Evolutionary conservation across 1,140 invertebrate species (phyloP).

Genomic region (Drosophila grimshawi): DNA sequence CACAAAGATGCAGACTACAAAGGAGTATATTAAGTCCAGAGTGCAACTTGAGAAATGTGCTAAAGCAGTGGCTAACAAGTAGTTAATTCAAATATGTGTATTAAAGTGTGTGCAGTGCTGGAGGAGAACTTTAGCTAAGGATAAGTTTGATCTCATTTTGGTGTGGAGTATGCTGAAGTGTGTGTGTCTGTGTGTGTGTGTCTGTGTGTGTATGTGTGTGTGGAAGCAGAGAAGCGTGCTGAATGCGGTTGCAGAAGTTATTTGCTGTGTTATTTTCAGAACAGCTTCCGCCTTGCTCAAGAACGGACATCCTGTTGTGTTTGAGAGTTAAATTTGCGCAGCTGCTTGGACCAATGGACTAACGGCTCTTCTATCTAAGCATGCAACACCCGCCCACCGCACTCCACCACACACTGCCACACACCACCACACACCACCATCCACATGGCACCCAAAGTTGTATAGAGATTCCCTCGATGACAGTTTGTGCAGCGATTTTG

Average conservation of each 20-base stretch:
- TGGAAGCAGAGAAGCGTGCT: conserved; percentile 45
- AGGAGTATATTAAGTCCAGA: neutral
- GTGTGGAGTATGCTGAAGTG: conserved; percentile 10
- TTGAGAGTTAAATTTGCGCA: conserved; percentile 68
- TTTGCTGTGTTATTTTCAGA: conserved; percentile 83
- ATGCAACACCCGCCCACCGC: neutral
- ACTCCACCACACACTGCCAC: neutral
- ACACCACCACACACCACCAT: neutral
- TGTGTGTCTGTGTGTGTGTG: conserved; percentile 27
- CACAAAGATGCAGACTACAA: neutral
- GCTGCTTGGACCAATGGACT: conserved; percentile 54
- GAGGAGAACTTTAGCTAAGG: conserved; percentile 9
- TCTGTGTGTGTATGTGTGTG: conserved; percentile 7
- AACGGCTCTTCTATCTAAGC: conserved; percentile 19
- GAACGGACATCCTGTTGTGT: conserved; percentile 70
- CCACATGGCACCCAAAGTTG: conserved; percentile 14
- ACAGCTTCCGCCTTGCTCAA: conserved; percentile 75
- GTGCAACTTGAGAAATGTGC: neutral
- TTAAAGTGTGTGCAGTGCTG: neutral
- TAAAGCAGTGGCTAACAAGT: neutral
- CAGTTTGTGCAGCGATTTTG: conserved; percentile 36
- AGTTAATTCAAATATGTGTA: conserved; percentile 8
- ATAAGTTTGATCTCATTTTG: conserved; percentile 23
- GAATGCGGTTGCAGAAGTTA: conserved; percentile 81
- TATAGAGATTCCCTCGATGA: conserved; percentile 2